Evolutionary conservation across 2,888 invertebrate genomes (phyloP), one percentile per base, ranked within the genome.

Genomic region (Luperina nickerlii): DNA sequence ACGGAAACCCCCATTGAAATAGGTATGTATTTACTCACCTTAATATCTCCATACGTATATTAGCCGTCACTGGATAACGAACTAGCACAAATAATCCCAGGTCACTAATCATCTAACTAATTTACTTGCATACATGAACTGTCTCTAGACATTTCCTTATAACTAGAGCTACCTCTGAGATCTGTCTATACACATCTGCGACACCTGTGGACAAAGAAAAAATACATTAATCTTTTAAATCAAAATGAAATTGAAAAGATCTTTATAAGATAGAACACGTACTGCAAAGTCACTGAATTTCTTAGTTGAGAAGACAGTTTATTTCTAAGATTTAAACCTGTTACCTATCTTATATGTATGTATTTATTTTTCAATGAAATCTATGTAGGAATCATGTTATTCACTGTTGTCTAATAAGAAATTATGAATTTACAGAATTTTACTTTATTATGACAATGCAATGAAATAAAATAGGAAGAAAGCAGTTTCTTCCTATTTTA

Each of bases 151-250:
- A 84, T 90, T 92, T 92, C 84, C 92, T 94, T 94, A 94, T 82
- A 93, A 93, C 93, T 95, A 94, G 92, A 92, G 91, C 92, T 94
- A 93, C 89, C 87, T 91, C 86, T 93, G 95, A 95, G 95, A 95
- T 95, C 94, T 92, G 91, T 92, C 90, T 91, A 81, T 86, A 87
- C 85, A 89, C 70, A 75, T 89, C 84, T 81, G 88, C 84, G 82
- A 86, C 89, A 94, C 89, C 95, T 95, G 95, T 76, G 67, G 86
- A 93, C 93, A 93, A 95, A 83, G 79, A 88, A 90, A 85, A 75
- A 42, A 71, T 57, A 62, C 24, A 73, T 74, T 75, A 66, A 32
- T 73, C 8, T 57, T 24, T 74, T 15, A 24, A 24, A 78, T 54
- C 27, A 42, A 63, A 78, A 20, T 32, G 24, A 51, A 73, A 18